These are phyloP conservation scores for Erythrocebus patas DNA, from an alignment of 2,113 vertebrate genomes.

Conservation along the genomic window DNA sequence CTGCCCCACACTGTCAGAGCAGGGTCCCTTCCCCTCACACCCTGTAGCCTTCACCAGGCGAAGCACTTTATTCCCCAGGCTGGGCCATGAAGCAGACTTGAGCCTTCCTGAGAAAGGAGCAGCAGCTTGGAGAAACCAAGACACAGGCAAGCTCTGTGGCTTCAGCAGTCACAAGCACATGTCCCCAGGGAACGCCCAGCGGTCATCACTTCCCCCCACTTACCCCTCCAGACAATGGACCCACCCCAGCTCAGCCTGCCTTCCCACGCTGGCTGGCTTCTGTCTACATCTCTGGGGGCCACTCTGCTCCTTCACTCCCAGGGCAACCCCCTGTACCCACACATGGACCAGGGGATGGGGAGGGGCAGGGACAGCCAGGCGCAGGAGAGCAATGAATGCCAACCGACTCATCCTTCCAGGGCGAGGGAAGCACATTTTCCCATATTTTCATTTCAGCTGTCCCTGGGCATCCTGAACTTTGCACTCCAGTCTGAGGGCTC, in stretches of 20 bases:
- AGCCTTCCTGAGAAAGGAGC: background rate
- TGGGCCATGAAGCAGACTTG: background rate
- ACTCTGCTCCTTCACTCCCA: background rate
- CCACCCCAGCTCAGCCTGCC: background rate
- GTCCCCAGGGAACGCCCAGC: background rate
- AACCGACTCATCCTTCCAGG: background rate
- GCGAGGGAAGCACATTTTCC: conserved; percentile 44
- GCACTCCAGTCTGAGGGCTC: conserved; percentile 68
- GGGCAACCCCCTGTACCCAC: background rate
- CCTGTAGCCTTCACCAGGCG: background rate
- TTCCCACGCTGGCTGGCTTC: background rate
- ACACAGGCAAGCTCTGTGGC: no score
- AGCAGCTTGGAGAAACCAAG: background rate
- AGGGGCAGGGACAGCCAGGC: background rate
- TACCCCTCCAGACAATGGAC: no score
- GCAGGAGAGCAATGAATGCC: background rate
- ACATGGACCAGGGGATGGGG: background rate
- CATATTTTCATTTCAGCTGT: conserved; percentile 68
- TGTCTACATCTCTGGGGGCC: background rate
- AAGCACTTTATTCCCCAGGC: background rate
- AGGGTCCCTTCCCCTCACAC: background rate
- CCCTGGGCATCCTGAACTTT: conserved; percentile 81
- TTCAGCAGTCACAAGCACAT: background rate
- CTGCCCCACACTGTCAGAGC: background rate
- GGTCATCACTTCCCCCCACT: background rate